Evolutionary conservation across 2,888 invertebrate species (phyloP), one percentile per base, ranked within the genome.

Genomic region (Acrobasis repandana): DNA sequence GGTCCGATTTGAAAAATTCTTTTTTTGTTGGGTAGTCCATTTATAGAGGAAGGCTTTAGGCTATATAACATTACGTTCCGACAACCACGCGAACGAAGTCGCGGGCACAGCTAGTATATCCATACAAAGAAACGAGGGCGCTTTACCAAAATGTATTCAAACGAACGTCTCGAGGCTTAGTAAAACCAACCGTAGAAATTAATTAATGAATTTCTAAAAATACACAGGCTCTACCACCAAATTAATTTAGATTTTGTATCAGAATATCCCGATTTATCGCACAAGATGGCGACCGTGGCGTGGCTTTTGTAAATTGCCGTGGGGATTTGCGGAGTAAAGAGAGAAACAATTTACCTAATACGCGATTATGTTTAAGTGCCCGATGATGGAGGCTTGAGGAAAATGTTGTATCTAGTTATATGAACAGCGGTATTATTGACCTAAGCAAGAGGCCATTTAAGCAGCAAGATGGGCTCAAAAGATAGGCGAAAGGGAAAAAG

Each of bases 261-360:
- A 51, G 51, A 28, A 51, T 11, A 49, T 51, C 51, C 33, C n/a
- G 33, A 51, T 51, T 51, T 51, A 51, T 51, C n/a, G 28, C 9
- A 51, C 34, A 33, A 51, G 33, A 51, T 51, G 33, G 51, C 51
- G 33, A n/a, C 33, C 14, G 28, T 10, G 43, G n/a, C 43, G 43
- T 43, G 51, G 33, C 28, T 33, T 28, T n/a, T n/a, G 15, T n/a
- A 15, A 33, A n/a, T 51, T 34, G 51, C 51, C 33, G n/a, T 34
- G 14, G 51, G 51, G 33, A 51, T 51, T 51, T 51, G 51, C 33
- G 51, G 33, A 33, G 51, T 50, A 51, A 51, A 51, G 33, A 34
- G 33, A 51, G 33, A 51, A 51, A 51, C 51, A 51, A 51, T 51
- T 51, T 51, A 33, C n/a, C 51, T 51, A 51, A 51, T 51, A 51